These are phyloP conservation scores for Melieria crassipennis DNA, from an alignment of 2,888 invertebrate genomes.

Conservation along the genomic window DNA sequence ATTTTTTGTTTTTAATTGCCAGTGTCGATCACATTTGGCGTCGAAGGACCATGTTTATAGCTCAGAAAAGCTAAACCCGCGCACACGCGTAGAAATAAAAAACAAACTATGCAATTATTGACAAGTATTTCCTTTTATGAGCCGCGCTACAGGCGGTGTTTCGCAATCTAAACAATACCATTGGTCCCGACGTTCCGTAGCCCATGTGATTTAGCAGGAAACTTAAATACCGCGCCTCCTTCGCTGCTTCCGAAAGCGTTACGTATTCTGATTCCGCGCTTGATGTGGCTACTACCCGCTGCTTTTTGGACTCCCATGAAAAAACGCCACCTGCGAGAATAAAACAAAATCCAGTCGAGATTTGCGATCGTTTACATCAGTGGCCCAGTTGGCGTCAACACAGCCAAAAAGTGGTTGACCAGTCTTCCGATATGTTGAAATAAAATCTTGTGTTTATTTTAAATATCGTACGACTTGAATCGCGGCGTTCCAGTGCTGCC, in stretches of 20 bases:
- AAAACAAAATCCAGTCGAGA: slow-evolving; percentile 32
- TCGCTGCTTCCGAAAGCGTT: slow-evolving; percentile 28
- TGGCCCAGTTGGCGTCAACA: slow-evolving; percentile 30
- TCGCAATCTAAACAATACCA: too few species aligned
- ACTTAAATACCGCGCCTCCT: slow-evolving; percentile 32
- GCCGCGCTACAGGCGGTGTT: too few species aligned
- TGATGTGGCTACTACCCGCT: slow-evolving; percentile 34
- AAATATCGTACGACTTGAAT: slow-evolving; percentile 4
- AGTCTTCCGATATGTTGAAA: slow-evolving; percentile 18
- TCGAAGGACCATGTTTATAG: too few species aligned
- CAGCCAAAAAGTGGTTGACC: slow-evolving; percentile 17
- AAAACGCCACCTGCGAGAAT: slow-evolving; percentile 27
- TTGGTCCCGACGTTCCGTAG: too few species aligned
- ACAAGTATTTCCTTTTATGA: too few species aligned
- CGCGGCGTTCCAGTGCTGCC: slow-evolving; percentile 30
- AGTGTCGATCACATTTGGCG: too few species aligned
- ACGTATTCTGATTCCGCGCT: slow-evolving; percentile 38
- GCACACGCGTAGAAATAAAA: too few species aligned
- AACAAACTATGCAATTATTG: too few species aligned
- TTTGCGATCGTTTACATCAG: slow-evolving; percentile 39
- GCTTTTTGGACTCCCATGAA: slow-evolving; percentile 31
- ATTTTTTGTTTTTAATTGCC: too few species aligned
- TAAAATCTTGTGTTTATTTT: slow-evolving; percentile 4
- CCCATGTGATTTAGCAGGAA: slow-evolving; percentile 1
- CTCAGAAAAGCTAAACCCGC: too few species aligned